phyloP scores from a whole-genome alignment of 1,140 invertebrate species.

The Calosoma granatense region DNA sequence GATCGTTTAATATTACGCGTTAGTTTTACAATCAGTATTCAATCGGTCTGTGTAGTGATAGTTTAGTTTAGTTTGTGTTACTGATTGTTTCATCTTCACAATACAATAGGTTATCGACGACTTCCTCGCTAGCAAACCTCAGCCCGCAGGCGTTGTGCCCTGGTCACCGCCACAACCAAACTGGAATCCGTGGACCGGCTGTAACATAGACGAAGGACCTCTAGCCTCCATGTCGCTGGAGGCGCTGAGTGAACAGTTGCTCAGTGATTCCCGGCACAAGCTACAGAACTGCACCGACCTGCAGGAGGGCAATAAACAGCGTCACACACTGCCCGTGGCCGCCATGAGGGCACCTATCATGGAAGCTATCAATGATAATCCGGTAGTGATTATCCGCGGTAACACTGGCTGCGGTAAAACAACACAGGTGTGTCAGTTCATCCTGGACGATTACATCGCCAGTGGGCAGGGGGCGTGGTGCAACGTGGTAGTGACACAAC shows the following conservation, averaged over 20 bases:
- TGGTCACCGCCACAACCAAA: slow-evolving; percentile 93
- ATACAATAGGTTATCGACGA: slow-evolving; percentile 55
- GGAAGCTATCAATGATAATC: slow-evolving; percentile 72
- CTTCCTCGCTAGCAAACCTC: slow-evolving; percentile 45
- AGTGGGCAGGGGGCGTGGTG: slow-evolving; percentile 72
- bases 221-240: slow-evolving; percentile 70
- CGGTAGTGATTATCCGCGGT: slow-evolving; percentile 80
- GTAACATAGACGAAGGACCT: slow-evolving; percentile 86
- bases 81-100: no score
- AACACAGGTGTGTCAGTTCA: slow-evolving; percentile 88
- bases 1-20: no score
- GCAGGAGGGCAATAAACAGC: slow-evolving; percentile 54
- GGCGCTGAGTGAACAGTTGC: slow-evolving; percentile 68
- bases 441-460: slow-evolving; percentile 89
- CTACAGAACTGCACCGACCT: slow-evolving; percentile 49
- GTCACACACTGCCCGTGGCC: slow-evolving; percentile 65
- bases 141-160: slow-evolving; percentile 66
- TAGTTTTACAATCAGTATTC: no score
- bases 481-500: slow-evolving; percentile 88
- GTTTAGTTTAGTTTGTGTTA: no score
- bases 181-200: slow-evolving; percentile 93
- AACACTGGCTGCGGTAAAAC: slow-evolving; percentile 92
- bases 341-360: slow-evolving; percentile 64
- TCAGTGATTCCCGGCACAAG: slow-evolving; percentile 48
- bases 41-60: no score